Percentiles rank a stretch among this genome's conserved stretches.
Evolutionary conservation across 1,140 invertebrate genomes (phyloP).

Genomic region (Pseudomyrmex dendroicus): DNA sequence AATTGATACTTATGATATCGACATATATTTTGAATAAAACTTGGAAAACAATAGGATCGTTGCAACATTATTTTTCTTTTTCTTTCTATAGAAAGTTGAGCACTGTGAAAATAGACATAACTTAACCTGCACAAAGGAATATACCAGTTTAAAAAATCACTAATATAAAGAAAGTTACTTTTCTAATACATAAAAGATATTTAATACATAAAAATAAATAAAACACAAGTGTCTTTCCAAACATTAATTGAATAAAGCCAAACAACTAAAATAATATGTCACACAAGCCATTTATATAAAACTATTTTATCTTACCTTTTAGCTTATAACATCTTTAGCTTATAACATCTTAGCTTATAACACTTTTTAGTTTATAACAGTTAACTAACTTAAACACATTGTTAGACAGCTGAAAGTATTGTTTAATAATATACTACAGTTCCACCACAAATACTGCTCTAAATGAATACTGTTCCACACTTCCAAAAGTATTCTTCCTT

Average conservation of each 20-base stretch:
- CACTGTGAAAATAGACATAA: not conserved
- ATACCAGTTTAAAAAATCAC: not conserved
- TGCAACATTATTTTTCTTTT: conserved; percentile 76
- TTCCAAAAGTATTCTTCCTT: too few species aligned
- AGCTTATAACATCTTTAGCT: too few species aligned
- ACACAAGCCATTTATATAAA: not conserved
- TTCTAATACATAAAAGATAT: too few species aligned
- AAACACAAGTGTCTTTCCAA: not conserved
- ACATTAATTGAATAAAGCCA: not conserved
- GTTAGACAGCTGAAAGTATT: not conserved
- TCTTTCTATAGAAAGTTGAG: not conserved
- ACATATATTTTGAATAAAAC: conserved; percentile 73
- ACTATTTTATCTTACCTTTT: conserved; percentile 32
- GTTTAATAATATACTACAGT: not conserved
- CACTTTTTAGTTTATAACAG: too few species aligned
- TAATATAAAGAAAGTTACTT: not conserved
- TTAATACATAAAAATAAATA: not conserved
- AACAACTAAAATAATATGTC: not conserved
- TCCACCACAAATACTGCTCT: too few species aligned
- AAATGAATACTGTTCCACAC: too few species aligned
- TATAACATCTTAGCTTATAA: too few species aligned
- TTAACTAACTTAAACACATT: conserved; percentile 30
- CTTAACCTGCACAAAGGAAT: conserved; percentile 49
- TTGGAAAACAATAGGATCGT: conserved; percentile 78
- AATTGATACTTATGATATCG: conserved; percentile 72